Evolutionary conservation across 2,797 vertebrate species (phyloP).

Genomic region (Synaphobranchus kaupii): DNA sequence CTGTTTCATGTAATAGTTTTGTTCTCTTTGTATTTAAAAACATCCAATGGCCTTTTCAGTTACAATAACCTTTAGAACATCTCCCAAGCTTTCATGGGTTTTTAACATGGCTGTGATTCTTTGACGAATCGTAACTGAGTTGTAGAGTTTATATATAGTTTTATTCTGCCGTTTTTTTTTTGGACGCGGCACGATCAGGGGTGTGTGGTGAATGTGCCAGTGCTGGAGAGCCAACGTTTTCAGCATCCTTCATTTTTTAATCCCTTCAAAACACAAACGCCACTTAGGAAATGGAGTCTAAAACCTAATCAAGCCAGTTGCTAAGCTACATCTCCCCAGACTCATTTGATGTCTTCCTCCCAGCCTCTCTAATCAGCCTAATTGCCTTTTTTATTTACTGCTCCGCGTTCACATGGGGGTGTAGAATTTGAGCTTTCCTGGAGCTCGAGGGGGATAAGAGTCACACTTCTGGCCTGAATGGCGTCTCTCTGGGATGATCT

Average conservation of each 20-base stretch:
- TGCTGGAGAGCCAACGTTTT: background rate
- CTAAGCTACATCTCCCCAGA: conserved; percentile 37
- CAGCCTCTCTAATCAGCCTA: conserved; percentile 33
- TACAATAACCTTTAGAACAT: background rate
- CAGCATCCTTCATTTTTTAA: background rate
- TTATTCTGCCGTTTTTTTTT: background rate
- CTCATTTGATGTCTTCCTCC: conserved; percentile 24
- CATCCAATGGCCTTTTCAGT: background rate
- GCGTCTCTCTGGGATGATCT: background rate
- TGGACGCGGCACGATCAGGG: background rate
- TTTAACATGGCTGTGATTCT: background rate
- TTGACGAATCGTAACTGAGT: background rate
- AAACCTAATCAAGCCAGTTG: conserved; percentile 26
- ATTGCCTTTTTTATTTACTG: conserved; percentile 34
- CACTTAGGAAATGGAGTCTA: conserved; percentile 2
- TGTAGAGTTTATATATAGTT: background rate
- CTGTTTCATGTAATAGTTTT: background rate
- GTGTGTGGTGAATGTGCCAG: background rate
- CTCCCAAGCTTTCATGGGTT: background rate
- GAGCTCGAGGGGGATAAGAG: background rate
- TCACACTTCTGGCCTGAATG: background rate
- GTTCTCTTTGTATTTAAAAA: background rate
- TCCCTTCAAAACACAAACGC: background rate
- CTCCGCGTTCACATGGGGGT: background rate
- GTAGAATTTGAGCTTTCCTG: background rate